Evolutionary conservation across 2,888 invertebrate genomes (phyloP), one percentile per base, ranked within the genome.

Genomic region (Sphaerophoria rueppellii): DNA sequence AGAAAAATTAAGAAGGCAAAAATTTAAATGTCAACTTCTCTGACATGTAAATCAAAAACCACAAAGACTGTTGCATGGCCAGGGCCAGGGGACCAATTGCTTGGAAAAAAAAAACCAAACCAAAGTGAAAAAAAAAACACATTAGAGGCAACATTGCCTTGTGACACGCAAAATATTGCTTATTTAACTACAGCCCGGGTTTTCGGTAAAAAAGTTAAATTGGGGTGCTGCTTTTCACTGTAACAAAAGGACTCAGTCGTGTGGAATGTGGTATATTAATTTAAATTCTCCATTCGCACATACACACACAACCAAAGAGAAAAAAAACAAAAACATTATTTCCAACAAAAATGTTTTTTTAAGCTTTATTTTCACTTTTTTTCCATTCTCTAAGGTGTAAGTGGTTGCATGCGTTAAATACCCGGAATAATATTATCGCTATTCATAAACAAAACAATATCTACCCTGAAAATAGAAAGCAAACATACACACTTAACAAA

Each of bases 211-310:
- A 6, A 16, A 46, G 16, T 6, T 54, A 32, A 34, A 24, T 24
- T 32, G 11, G 35, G 61, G 57, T 74, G 48, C 46, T 57, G 55
- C 57, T 57, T 5, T 43, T 24, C 40, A 69, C 55, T 40, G 24
- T 43, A 12, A 16, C 63, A 9, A 57, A 65, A 57, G 73, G 65
- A 74, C 57, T 12, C 37, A 37, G 50, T 57, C 46, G 57, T 24
- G 55, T 50, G 55, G 65, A 57, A 74, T 74, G 57, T 65, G 11
- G 65, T 32, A 65, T 57, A 74, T 74, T 73, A 73, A 63, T 73
- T 63, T 73, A 73, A 73, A 73, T 16, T 11, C 37, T 24, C 65
- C 24, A 11, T 48, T 57, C 55, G 48, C 48, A 65, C 32, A 24
- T 0, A 9, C 55, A 57, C 57, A 65, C 37, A 24, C 55, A 57